Conservation (phyloP, 2,888 invertebrate genomes). For the Willowsia nigromaculata region DNA sequence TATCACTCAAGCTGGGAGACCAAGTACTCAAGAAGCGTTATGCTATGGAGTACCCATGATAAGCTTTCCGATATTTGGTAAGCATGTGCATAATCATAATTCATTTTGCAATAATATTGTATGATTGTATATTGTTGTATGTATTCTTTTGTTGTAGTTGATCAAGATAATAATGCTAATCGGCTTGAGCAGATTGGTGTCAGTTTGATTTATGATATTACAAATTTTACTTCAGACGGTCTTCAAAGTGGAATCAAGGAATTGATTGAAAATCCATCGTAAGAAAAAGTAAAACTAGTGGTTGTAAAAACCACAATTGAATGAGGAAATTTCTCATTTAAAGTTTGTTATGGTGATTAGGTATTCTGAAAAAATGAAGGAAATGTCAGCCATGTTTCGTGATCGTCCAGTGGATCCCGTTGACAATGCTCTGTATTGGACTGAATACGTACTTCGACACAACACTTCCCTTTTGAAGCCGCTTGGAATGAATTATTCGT, state of each 20-base stretch:
- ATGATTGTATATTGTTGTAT: no score
- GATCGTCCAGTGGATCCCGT: slow-evolving; percentile 67
- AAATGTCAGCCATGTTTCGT: slow-evolving; percentile 59
- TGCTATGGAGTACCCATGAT: slow-evolving; percentile 73
- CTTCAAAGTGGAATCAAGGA: slow-evolving; percentile 10
- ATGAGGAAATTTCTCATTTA: no score
- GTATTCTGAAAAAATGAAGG: slow-evolving; percentile 29
- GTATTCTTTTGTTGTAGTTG: slow-evolving; percentile 14
- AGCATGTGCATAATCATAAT: not conserved
- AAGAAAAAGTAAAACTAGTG: no score
- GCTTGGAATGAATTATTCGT: slow-evolving; percentile 39
- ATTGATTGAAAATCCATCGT: slow-evolving; percentile 45
- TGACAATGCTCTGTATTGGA: slow-evolving; percentile 69
- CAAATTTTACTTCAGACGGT: not conserved
- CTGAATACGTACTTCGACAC: slow-evolving; percentile 64
- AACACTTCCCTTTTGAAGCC: slow-evolving; percentile 52
- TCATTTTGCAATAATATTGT: not conserved
- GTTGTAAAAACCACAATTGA: no score
- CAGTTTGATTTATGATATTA: slow-evolving; percentile 51
- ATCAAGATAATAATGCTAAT: slow-evolving; percentile 72
- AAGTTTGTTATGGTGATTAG: no score
- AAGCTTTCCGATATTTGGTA: slow-evolving; percentile 54
- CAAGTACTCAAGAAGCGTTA: slow-evolving; percentile 73
- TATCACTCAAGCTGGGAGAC: slow-evolving; percentile 52
- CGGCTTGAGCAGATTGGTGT: slow-evolving; percentile 47